Evolutionary conservation across 2,888 invertebrate species (phyloP).

Genomic region (Nomada fucata): DNA sequence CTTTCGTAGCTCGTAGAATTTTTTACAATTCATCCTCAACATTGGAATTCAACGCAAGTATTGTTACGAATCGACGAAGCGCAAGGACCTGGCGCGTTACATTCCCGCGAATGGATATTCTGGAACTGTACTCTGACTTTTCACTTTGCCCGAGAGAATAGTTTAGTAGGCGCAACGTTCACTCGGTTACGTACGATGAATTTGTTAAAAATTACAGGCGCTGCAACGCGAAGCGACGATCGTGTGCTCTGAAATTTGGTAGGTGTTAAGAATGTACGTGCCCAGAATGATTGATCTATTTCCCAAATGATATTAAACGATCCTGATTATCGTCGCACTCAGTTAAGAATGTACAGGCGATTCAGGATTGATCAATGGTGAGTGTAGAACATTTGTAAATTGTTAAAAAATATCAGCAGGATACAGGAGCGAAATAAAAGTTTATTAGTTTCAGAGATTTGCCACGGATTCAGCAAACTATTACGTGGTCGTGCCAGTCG

Average conservation of each 20-base stretch:
- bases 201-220: constrained; percentile 12
- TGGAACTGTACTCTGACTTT: constrained; percentile 37
- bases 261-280: constrained; percentile 41
- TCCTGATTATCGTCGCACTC: not conserved
- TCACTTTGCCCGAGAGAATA: constrained; percentile 34
- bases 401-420: not conserved
- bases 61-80: not conserved
- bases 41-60: not conserved
- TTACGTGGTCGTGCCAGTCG: constrained; percentile 5
- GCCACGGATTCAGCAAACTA: constrained; percentile 19
- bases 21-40: too few relatives aligned
- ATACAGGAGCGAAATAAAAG: not conserved
- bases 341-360: not conserved
- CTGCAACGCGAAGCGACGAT: not conserved
- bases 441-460: not conserved
- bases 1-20: too few relatives aligned
- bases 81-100: not conserved
- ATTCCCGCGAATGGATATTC: constrained; percentile 10
- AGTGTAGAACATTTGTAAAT: not conserved
- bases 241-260: constrained; percentile 25
- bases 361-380: not conserved
- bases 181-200: constrained; percentile 32
- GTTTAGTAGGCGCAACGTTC: constrained; percentile 21
- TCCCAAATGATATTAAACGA: not conserved
- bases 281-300: not conserved